Conservation (phyloP, 2,888 invertebrate genomes). For the Clusia tigrina region DNA sequence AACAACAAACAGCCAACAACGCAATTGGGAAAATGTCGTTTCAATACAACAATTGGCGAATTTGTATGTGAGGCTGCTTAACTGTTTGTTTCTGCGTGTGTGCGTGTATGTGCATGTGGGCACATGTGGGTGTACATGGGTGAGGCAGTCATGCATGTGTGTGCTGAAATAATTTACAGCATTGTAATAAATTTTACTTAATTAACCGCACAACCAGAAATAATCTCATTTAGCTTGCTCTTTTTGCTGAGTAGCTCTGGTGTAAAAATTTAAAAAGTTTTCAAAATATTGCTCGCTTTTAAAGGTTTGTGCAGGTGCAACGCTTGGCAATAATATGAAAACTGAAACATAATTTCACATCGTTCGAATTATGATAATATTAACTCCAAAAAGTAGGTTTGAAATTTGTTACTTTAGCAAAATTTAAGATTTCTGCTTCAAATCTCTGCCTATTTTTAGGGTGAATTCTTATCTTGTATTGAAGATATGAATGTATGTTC, state of each 20-base stretch:
- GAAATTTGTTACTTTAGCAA: too few relatives aligned
- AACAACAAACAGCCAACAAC: neutral
- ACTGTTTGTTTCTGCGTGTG: neutral
- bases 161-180: conserved; percentile 33
- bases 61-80: conserved; percentile 9
- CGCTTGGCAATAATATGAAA: too few relatives aligned
- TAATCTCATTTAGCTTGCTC: conserved; percentile 29
- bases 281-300: too few relatives aligned
- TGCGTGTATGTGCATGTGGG: neutral
- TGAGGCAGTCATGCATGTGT: neutral
- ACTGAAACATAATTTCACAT: too few relatives aligned
- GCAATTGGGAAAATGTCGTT: conserved; percentile 24
- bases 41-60: conserved; percentile 20
- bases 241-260: neutral
- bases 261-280: too few relatives aligned
- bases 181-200: conserved; percentile 38
- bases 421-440: too few relatives aligned
- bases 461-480: too few relatives aligned
- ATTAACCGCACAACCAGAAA: conserved; percentile 33
- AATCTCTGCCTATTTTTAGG: too few relatives aligned
- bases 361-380: too few relatives aligned
- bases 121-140: neutral
- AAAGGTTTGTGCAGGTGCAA: too few relatives aligned
- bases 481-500: too few relatives aligned
- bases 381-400: too few relatives aligned